Evolutionary conservation across 2,888 invertebrate species (phyloP).

Genomic region (Apodemia duryi): DNA sequence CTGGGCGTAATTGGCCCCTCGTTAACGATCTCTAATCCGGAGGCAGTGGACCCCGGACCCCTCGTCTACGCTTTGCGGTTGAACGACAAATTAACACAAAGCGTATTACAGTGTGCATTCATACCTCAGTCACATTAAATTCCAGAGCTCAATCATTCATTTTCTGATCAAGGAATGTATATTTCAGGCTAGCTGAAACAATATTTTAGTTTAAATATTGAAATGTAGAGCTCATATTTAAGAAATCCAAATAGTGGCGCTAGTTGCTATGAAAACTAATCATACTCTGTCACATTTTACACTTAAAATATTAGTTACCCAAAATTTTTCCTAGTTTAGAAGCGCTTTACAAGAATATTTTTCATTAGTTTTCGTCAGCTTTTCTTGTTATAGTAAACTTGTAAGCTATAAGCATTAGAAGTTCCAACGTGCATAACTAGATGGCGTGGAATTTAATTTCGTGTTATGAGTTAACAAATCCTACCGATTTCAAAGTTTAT

Average conservation of each 20-base stretch:
- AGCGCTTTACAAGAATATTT: background rate
- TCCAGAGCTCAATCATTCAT: background rate
- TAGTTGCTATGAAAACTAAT: background rate
- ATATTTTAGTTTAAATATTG: background rate
- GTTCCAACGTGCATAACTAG: background rate
- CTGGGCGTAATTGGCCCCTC: conserved; percentile 32
- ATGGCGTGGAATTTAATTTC: background rate
- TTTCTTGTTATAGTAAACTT: background rate
- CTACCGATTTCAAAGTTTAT: too few relatives aligned
- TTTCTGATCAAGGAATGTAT: background rate
- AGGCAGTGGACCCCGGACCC: conserved; percentile 31
- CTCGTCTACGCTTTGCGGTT: conserved; percentile 40
- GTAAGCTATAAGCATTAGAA: background rate
- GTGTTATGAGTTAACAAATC: too few relatives aligned
- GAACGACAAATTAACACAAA: conserved; percentile 34
- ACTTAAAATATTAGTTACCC: background rate
- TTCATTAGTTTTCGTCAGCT: background rate
- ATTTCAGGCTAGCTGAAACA: background rate
- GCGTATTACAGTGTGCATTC: conserved; percentile 24
- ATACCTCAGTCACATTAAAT: background rate
- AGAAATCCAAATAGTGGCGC: background rate
- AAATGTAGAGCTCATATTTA: background rate
- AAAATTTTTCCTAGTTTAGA: background rate
- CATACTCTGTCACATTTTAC: background rate
- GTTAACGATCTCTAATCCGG: conserved; percentile 32